Evolutionary conservation across 2,888 invertebrate species (phyloP).

Genomic region (Drosophila hamatofila): DNA sequence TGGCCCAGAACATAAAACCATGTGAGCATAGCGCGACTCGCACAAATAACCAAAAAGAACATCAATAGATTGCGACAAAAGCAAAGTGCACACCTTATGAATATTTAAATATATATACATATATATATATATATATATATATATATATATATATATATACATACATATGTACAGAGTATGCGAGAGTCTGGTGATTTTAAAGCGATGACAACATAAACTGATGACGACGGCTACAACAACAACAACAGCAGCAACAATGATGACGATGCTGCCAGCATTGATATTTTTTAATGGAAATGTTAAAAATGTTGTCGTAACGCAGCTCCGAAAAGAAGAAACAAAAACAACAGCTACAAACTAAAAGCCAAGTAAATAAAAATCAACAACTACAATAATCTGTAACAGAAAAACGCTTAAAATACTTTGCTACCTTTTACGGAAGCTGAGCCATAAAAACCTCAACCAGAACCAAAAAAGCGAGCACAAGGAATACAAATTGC

Average conservation of each 20-base stretch:
- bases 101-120: conserved; percentile 77
- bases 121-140: too few species aligned
- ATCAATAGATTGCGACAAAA: conserved; percentile 74
- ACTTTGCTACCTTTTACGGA: conserved; percentile 77
- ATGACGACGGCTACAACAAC: conserved; percentile 68
- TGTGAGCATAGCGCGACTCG: conserved; percentile 49
- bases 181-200: conserved; percentile 68
- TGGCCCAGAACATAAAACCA: conserved; percentile 39
- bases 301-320: conserved; percentile 67
- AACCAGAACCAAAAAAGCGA: conserved; percentile 27
- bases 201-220: conserved; percentile 79
- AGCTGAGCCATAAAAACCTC: conserved; percentile 62
- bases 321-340: conserved; percentile 19
- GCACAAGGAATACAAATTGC: conserved; percentile 56
- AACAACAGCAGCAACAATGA: conserved; percentile 32
- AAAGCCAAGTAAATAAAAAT: conserved; percentile 28
- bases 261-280: conserved; percentile 62
- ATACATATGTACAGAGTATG: conserved; percentile 7
- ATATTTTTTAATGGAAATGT: conserved; percentile 79
- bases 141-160: not conserved
- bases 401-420: conserved; percentile 75
- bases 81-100: conserved; percentile 79
- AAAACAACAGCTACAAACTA: conserved; percentile 19
- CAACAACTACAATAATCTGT: conserved; percentile 61
- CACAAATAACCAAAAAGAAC: conserved; percentile 56